Base-by-base conservation (phyloP, 2,888 invertebrate species). In the Caprella mutica region DNA sequence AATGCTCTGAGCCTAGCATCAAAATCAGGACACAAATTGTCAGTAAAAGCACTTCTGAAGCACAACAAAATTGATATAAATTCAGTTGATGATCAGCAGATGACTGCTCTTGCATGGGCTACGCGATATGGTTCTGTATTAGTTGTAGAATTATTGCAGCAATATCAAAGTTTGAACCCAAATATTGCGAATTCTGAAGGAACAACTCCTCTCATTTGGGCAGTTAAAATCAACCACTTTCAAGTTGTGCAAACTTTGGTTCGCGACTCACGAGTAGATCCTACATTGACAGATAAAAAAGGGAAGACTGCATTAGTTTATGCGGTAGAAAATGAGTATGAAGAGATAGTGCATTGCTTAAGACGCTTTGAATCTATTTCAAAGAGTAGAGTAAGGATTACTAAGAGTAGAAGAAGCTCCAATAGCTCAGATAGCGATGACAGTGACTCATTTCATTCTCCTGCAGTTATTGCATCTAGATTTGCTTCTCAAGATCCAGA, bases 141-240 rank as follows among this genome's bases (percentile, higher is more conserved):
- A 29, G 58, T 64, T 5, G 50, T 64, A 12, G 64, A 64, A 33
- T 53, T 64, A 4, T 39, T 64, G 21, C 64, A 60, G 27, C 64
- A 64, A 39, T 64, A 60, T 42, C 53, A 60, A 40, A 23, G 17
- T 6, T 52, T 64, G 2, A 27, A 55, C n/a, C 64, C 64, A 1
- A 54, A 60, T 38, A 51, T 43, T 26, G 17, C 58, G 6, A 56
- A 64, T 27, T 21, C 5, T 12, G 50, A 58, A 19, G 60, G 60
- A 6, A 17, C 60, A 21, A 64, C 64, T 12, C 58, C 64, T 6
- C 38, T 64, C 26, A 64, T 64, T 56, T 64, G 64, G 64, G 64
- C 60, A 2, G 58, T 60, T 14, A 53, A 58, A 9, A 43, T 50
- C 29, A 60, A 64, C 24, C 60, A 64, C 44, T 42, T 60, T 5